Conservation (phyloP, 2,888 invertebrate genomes). For the Phengaris alcon region DNA sequence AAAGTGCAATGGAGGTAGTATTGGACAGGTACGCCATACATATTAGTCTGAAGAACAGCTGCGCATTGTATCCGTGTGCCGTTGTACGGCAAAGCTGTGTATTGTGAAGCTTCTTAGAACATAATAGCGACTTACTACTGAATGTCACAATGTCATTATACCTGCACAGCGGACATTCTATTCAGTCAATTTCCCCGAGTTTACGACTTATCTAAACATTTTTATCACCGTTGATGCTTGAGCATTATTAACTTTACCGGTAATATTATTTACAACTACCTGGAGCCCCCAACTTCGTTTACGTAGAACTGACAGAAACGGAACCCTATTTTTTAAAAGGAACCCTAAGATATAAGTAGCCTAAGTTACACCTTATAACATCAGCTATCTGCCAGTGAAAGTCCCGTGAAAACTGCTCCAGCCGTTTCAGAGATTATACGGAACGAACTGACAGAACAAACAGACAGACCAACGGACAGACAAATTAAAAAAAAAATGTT, state of each 20-base stretch:
- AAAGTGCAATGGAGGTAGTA: constrained; percentile 48
- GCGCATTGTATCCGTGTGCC: constrained; percentile 74
- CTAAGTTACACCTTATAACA: too few species aligned
- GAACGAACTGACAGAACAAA: too few species aligned
- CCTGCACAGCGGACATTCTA: constrained; percentile 44
- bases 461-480: too few species aligned
- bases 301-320: too few species aligned
- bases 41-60: constrained; percentile 63
- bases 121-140: constrained; percentile 71
- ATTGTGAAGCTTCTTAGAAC: constrained; percentile 67
- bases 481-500: too few species aligned
- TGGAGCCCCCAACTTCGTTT: too few species aligned
- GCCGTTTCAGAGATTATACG: too few species aligned
- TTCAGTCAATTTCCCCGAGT: constrained; percentile 47
- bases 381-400: too few species aligned
- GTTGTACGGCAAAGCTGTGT: constrained; percentile 67
- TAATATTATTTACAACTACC: neutral
- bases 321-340: too few species aligned
- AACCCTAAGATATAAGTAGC: too few species aligned
- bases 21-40: constrained; percentile 57
- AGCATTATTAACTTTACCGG: neutral
- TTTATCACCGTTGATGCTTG: constrained; percentile 10
- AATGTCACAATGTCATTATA: constrained; percentile 71
- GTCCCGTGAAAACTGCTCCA: too few species aligned
- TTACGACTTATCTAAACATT: constrained; percentile 13